Conservation (phyloP, 1,140 invertebrate genomes). For the Aradophagus sp. region DNA sequence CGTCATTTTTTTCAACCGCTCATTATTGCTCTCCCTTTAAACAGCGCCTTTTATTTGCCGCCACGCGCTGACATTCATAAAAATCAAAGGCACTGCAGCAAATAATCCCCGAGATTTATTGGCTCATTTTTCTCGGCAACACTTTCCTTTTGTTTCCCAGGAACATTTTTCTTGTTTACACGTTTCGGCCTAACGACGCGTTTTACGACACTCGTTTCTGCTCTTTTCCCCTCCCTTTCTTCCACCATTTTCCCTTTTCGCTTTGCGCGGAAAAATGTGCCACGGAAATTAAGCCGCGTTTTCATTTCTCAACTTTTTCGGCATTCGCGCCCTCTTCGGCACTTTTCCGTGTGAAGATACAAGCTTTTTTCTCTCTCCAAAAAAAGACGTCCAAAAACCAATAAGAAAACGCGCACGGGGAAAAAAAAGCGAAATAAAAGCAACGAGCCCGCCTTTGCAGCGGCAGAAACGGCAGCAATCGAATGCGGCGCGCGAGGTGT, state of each 20-base stretch:
- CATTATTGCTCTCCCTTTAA: too few species aligned
- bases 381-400: too few species aligned
- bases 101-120: constrained; percentile 46
- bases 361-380: constrained; percentile 19
- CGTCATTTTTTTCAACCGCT: too few species aligned
- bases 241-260: constrained; percentile 1
- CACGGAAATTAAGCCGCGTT: too few species aligned
- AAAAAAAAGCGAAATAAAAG: too few species aligned
- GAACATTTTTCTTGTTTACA: constrained; percentile 40
- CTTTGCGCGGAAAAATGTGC: neutral
- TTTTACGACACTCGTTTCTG: constrained; percentile 9
- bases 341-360: neutral
- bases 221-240: neutral
- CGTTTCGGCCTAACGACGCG: constrained; percentile 21
- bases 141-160: constrained; percentile 22
- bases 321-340: too few species aligned
- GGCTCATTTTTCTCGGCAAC: constrained; percentile 35
- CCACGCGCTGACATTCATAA: constrained; percentile 27
- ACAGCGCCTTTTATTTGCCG: too few species aligned
- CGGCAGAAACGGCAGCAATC: too few species aligned
- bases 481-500: too few species aligned
- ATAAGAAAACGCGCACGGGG: too few species aligned
- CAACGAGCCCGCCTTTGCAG: too few species aligned
- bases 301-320: too few species aligned
- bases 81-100: constrained; percentile 31